These are phyloP conservation scores for Ornithoptera alexandrae DNA, from an alignment of 2,888 invertebrate genomes.

Conservation along the genomic window DNA sequence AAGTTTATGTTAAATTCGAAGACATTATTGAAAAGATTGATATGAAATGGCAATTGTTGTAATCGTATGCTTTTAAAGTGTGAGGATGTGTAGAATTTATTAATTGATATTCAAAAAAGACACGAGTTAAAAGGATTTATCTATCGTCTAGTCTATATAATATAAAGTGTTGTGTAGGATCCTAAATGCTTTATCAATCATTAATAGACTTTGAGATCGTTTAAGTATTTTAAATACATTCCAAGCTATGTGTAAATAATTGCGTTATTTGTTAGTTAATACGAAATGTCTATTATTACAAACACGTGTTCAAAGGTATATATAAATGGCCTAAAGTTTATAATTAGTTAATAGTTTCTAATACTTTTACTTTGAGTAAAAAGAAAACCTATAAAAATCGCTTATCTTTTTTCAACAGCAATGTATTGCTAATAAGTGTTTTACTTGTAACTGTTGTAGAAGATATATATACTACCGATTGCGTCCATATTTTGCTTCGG, in stretches of 20 bases:
- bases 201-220: conserved; percentile 1
- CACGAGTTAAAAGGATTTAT: conserved; percentile 10
- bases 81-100: conserved; percentile 9
- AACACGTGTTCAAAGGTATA: conserved; percentile 47
- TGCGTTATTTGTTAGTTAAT: conserved; percentile 42
- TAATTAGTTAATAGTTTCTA: conserved; percentile 31
- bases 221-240: conserved; percentile 38
- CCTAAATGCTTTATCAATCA: background rate
- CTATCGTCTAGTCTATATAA: conserved; percentile 23
- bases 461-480: conserved; percentile 25
- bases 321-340: conserved; percentile 24
- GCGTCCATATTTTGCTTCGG: conserved; percentile 25
- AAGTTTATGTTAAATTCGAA: conserved; percentile 4
- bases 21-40: conserved; percentile 1
- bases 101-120: conserved; percentile 6
- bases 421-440: conserved; percentile 19
- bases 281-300: conserved; percentile 52
- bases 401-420: background rate
- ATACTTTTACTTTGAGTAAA: conserved; percentile 33
- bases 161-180: conserved; percentile 2
- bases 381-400: conserved; percentile 13
- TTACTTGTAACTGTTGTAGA: background rate
- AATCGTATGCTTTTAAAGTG: conserved; percentile 15
- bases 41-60: conserved; percentile 5
- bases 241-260: conserved; percentile 42